phyloP scores from a whole-genome alignment of 1,140 invertebrate genomes.

The Antheraea pernyi region DNA sequence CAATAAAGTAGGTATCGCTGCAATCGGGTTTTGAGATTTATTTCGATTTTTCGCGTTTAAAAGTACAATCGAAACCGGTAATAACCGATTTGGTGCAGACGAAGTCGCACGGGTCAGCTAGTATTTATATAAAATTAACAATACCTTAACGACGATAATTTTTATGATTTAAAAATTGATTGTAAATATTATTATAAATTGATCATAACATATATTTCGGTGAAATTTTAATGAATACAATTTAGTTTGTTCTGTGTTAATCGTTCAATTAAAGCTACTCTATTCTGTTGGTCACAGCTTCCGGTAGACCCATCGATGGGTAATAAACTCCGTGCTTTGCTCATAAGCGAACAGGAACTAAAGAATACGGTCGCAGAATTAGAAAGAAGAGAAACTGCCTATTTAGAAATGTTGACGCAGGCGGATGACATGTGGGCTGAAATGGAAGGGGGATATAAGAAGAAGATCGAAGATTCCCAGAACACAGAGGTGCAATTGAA shows the following conservation, averaged over 20 bases:
- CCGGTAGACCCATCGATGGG: constrained; percentile 45
- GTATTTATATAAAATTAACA: no score
- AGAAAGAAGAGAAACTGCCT: constrained; percentile 83
- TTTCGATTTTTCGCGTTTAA: no score
- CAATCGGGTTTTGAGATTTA: no score
- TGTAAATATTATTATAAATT: no score
- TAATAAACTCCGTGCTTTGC: constrained; percentile 43
- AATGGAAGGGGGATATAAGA: constrained; percentile 83
- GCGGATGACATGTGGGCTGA: constrained; percentile 87
- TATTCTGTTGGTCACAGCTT: constrained; percentile 30
- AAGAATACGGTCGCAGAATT: constrained; percentile 80
- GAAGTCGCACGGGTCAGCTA: no score
- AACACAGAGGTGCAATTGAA: constrained; percentile 46
- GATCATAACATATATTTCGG: neutral
- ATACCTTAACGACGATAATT: no score
- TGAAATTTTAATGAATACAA: neutral
- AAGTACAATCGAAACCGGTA: no score
- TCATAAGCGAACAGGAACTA: constrained; percentile 52
- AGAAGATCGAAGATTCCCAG: constrained; percentile 76
- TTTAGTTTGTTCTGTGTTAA: neutral
- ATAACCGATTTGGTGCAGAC: no score
- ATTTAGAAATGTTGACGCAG: constrained; percentile 86
- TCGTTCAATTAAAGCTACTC: neutral
- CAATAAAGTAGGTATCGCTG: constrained; percentile 18
- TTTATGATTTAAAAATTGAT: neutral